Conservation (phyloP, 2,113 vertebrate genomes). For the Ibidorhyncha struthersii region DNA sequence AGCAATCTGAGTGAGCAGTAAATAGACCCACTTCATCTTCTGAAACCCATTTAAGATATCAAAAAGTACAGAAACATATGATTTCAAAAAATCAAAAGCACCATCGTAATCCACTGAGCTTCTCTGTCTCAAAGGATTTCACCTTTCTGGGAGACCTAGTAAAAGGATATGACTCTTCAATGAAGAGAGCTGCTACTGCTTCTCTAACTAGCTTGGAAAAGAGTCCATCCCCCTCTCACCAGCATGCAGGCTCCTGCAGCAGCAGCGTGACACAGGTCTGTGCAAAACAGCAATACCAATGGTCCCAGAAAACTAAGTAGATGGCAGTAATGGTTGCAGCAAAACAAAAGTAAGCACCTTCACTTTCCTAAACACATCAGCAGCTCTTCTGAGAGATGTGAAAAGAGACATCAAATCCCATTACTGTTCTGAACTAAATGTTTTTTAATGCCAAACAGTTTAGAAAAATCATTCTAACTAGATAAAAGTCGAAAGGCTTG, state of each 20-base stretch:
- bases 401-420: not conserved
- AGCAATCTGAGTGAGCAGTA: not conserved
- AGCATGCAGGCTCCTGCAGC: rapidly evolving
- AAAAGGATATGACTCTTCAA: not conserved
- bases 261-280: not conserved
- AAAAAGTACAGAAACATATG: rapidly evolving
- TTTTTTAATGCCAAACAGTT: not conserved
- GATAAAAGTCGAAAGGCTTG: not conserved
- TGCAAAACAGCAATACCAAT: rapidly evolving
- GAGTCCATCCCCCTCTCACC: not conserved
- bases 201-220: not conserved
- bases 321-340: not conserved
- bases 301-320: not conserved
- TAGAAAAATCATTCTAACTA: not conserved
- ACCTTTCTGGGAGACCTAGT: not conserved
- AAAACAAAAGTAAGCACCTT: rapidly evolving
- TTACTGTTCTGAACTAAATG: rapidly evolving
- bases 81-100: not conserved
- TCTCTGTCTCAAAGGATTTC: not conserved
- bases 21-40: not conserved
- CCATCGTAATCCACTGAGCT: not conserved
- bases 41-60: not conserved
- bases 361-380: not conserved
- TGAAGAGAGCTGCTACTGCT: not conserved
- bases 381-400: not conserved